A percentile compares a stretch with the other conserved stretches of the same genome.
Evolutionary conservation across 2,888 invertebrate species (phyloP).

Genomic region (Eumacrocentrus americanus): DNA sequence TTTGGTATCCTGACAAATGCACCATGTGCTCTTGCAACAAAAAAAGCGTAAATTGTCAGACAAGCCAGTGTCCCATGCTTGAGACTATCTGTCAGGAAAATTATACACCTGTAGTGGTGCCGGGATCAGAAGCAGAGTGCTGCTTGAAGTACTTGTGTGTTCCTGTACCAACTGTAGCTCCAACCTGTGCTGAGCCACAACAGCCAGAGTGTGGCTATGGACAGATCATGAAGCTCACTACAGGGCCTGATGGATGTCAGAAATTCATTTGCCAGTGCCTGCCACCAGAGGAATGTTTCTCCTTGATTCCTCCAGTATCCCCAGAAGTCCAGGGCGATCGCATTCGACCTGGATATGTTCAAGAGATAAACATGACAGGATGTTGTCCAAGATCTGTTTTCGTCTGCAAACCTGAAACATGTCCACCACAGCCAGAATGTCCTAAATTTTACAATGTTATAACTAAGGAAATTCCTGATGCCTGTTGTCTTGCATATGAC

Average conservation of each 20-base stretch:
- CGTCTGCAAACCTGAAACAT: slow-evolving; percentile 69
- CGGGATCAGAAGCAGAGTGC: slow-evolving; percentile 68
- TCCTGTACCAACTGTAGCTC: slow-evolving; percentile 61
- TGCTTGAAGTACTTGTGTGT: slow-evolving; percentile 73
- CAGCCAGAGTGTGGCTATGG: slow-evolving; percentile 74
- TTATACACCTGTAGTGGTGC: slow-evolving; percentile 63
- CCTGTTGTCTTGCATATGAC: slow-evolving; percentile 72
- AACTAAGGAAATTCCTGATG: slow-evolving; percentile 47
- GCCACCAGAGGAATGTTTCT: slow-evolving; percentile 71
- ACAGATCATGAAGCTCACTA: slow-evolving; percentile 73
- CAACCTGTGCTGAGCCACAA: slow-evolving; percentile 70
- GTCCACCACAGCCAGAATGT: slow-evolving; percentile 69
- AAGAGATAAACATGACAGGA: slow-evolving; percentile 67
- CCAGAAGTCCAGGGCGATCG: slow-evolving; percentile 61
- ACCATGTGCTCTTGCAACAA: slow-evolving; percentile 74
- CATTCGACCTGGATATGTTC: slow-evolving; percentile 70
- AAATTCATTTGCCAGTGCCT: slow-evolving; percentile 80
- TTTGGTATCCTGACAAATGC: slow-evolving; percentile 75
- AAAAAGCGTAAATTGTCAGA: slow-evolving; percentile 68
- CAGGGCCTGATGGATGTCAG: slow-evolving; percentile 71
- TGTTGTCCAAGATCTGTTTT: slow-evolving; percentile 73
- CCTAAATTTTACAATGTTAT: slow-evolving; percentile 66
- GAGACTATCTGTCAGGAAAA: slow-evolving; percentile 70
- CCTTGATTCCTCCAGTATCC: slow-evolving; percentile 51
- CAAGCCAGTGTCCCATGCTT: slow-evolving; percentile 65